Conservation (phyloP, 2,888 invertebrate species). For the Latheticus oryzae region DNA sequence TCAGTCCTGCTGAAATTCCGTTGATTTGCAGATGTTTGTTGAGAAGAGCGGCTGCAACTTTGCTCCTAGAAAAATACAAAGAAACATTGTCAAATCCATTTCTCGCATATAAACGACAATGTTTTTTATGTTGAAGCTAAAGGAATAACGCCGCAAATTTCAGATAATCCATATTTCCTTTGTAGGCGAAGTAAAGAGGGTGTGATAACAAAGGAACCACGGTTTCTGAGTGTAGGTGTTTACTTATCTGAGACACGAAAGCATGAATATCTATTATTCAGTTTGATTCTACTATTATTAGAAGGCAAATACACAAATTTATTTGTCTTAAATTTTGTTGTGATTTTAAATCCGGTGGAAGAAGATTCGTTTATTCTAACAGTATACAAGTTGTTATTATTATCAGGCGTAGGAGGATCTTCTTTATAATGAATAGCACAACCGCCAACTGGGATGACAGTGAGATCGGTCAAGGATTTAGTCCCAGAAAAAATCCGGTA, state of each 20-base stretch:
- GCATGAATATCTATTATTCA: too few species aligned
- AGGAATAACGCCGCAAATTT: constrained; percentile 3
- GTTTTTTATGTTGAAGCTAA: constrained; percentile 11
- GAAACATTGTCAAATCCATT: constrained; percentile 9
- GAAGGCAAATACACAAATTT: too few species aligned
- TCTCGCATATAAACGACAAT: constrained; percentile 17
- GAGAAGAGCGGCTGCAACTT: constrained; percentile 86
- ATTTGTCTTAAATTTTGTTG: too few species aligned
- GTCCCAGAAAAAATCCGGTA: constrained; percentile 5
- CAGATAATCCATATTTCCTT: constrained; percentile 21
- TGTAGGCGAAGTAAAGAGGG: constrained; percentile 1
- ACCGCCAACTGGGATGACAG: constrained; percentile 12
- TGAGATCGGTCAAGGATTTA: constrained; percentile 24
- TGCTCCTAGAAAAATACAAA: constrained; percentile 72
- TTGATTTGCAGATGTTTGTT: constrained; percentile 92
- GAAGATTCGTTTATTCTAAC: constrained; percentile 21
- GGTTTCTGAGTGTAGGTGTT: constrained; percentile 18
- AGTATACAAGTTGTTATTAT: constrained; percentile 21
- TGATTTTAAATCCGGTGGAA: constrained; percentile 25
- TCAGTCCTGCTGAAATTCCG: constrained; percentile 79
- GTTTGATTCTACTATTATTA: too few species aligned
- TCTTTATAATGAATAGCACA: constrained; percentile 18
- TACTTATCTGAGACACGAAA: constrained; percentile 5
- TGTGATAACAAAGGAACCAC: constrained; percentile 11
- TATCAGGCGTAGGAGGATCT: constrained; percentile 17